phyloP scores from a whole-genome alignment of 2,797 vertebrate genomes.

The Babyrousa celebensis region DNA sequence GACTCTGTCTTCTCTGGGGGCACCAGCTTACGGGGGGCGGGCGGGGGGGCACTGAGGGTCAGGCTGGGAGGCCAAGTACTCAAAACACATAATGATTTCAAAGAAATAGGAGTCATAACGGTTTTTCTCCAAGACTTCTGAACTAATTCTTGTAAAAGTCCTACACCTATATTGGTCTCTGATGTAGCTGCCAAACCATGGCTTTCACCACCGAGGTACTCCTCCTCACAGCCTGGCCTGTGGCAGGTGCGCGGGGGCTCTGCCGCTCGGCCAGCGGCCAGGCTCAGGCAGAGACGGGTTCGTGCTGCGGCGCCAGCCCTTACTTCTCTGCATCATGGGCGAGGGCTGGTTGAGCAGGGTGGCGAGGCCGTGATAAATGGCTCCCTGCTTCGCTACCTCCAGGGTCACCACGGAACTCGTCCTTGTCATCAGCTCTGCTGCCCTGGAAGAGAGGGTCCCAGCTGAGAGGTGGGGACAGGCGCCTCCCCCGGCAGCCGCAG shows the following conservation, averaged over 20 bases:
- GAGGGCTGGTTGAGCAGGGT: conserved; percentile 99
- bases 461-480: background rate
- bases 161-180: background rate
- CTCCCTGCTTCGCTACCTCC: conserved; percentile 99
- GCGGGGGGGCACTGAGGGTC: too few relatives aligned
- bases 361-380: conserved; percentile 98
- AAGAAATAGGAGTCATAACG: background rate
- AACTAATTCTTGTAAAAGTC: background rate
- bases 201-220: background rate
- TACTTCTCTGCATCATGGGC: conserved; percentile 98
- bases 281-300: fast-evolving
- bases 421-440: conserved; percentile 99
- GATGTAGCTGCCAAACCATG: background rate
- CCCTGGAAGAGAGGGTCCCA: conserved; percentile 92
- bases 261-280: fast-evolving
- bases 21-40: too few relatives aligned
- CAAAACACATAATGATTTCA: background rate
- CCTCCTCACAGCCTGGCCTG: fast-evolving
- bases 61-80: background rate
- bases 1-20: background rate
- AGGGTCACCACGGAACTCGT: conserved; percentile 98
- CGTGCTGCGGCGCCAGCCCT: conserved; percentile 57
- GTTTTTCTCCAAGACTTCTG: background rate
- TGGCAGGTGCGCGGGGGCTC: too few relatives aligned
- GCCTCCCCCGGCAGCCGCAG: fast-evolving